Base-by-base conservation (phyloP, 2,113 vertebrate species). In the Cygnus buccinator region DNA sequence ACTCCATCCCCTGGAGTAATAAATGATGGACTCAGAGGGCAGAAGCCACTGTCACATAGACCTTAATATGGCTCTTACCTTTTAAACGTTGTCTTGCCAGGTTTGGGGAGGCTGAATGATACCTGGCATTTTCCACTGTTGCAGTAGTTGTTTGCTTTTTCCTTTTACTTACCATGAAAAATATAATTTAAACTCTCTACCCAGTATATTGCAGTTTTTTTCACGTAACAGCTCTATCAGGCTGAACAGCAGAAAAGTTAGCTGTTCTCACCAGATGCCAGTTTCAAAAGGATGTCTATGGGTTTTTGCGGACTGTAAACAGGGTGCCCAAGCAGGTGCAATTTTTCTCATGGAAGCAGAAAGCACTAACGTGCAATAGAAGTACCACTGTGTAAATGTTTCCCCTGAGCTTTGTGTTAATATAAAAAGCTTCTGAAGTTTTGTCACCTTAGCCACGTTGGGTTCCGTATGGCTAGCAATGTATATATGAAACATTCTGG, bases 1-100 rank as follows among this genome's bases (percentile, higher is more conserved):
- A 17, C 17, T 43, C 25, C 9, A n/a, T 72, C 48, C 33, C 12
- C 39, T 50, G 10, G 22, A 74, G 39, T 50, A 79, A 78, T 78
- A 74, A 73, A 73, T 74, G 52, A 16, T 55, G 61, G 31, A 39
- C 78, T 92, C 86, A 61, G 4, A 70, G 61, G 37, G 50, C 31
- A 50, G 71, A 85, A 77, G 31, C 25, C 31, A 25, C 70, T 86
- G 55, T 78, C 48, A 59, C 48, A 9, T 37, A 83, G 39, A 39
- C 39, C n/a, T 86, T 74, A 91, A 44, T 74, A 31, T 8, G 75
- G 39, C 44, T 86, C 76, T 73, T 83, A 57, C 39, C 50, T 95
- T 86, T 94, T 57, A 83, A 39, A 61, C 66, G 39, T 50, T 61
- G 16, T 74, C 61, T 88, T 7, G 39, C 23, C 16, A 88, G 50